Percentiles rank a stretch among this genome's conserved stretches.
phyloP scores from a whole-genome alignment of 1,140 invertebrate species.

The Parasteatoda tepidariorum region DNA sequence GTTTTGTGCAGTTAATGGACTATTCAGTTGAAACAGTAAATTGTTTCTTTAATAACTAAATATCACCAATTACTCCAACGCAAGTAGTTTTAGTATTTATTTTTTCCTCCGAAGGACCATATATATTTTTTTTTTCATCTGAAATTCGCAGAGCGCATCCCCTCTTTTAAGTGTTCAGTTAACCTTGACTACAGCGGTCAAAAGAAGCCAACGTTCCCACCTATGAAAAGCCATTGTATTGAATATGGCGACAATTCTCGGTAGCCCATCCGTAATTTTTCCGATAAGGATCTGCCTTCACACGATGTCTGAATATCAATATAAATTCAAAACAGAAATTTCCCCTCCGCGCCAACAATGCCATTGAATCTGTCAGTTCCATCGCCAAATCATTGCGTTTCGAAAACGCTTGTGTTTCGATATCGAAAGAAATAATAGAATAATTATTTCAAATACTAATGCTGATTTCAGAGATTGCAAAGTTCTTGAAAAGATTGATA shows the following conservation, averaged over 20 bases:
- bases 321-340: not conserved
- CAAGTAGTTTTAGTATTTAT: not conserved
- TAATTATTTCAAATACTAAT: not conserved
- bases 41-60: not conserved
- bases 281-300: slow-evolving; percentile 1
- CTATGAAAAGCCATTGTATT: slow-evolving; percentile 14
- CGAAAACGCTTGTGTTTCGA: not conserved
- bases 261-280: not conserved
- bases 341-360: not conserved
- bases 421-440: not conserved
- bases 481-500: no score
- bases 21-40: not conserved
- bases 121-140: not conserved
- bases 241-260: slow-evolving; percentile 8
- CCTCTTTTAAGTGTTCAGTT: not conserved
- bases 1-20: not conserved
- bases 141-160: slow-evolving; percentile 15
- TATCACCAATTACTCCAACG: not conserved
- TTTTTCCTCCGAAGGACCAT: not conserved
- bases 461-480: not conserved
- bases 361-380: not conserved
- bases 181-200: slow-evolving; percentile 1
- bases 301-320: slow-evolving; percentile 37
- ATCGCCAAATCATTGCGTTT: not conserved
- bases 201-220: slow-evolving; percentile 12